These are phyloP conservation scores for Pontoporia blainvillei DNA, from an alignment of 2,113 vertebrate genomes.

Conservation along the genomic window DNA sequence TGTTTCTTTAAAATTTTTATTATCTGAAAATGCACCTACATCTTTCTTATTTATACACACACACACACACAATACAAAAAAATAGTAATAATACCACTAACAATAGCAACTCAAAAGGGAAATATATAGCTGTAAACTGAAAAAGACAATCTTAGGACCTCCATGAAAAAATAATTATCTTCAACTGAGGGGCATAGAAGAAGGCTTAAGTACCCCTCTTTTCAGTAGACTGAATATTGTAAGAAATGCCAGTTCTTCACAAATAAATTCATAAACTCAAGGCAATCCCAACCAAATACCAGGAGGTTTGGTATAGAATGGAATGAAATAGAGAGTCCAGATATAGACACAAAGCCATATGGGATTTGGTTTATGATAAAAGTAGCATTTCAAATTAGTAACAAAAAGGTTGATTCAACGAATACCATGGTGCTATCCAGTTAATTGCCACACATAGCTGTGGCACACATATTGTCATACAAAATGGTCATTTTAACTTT, in stretches of 20 bases:
- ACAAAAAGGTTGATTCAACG: not conserved
- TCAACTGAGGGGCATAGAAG: not conserved
- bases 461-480: not conserved
- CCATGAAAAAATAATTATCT: not conserved
- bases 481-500: not conserved
- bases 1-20: not conserved
- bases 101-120: not conserved
- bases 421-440: not conserved
- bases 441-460: not conserved
- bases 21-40: not conserved
- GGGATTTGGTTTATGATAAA: slow-evolving; percentile 5
- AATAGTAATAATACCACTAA: not conserved
- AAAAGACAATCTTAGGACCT: not conserved
- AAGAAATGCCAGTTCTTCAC: not conserved
- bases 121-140: not conserved
- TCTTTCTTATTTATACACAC: not conserved
- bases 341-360: not conserved
- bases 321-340: not conserved
- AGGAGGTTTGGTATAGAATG: not conserved
- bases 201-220: not conserved
- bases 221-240: not conserved
- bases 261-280: not conserved
- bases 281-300: not conserved
- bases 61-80: not conserved
- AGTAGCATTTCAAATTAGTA: not conserved